Evolutionary conservation across 2,113 vertebrate genomes (phyloP).

Genomic region (Lampris incognitus): DNA sequence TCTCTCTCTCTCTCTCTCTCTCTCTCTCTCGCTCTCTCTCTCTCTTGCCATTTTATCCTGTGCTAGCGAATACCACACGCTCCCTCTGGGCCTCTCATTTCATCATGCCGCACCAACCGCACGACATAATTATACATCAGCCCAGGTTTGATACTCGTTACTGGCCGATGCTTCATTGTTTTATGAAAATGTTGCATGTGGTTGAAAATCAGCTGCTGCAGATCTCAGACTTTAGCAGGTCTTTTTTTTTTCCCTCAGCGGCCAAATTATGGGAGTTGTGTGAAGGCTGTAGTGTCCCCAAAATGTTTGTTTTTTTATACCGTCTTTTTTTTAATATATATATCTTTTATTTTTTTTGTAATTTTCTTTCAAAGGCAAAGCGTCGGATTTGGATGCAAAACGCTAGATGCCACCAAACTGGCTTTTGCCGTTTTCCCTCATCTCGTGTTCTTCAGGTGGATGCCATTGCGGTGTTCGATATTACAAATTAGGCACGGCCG

Average conservation of each 20-base stretch:
- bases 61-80: conserved; percentile 38
- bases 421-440: too few species aligned
- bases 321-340: too few species aligned
- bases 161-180: conserved; percentile 75
- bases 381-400: too few species aligned
- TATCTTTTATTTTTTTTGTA: too few species aligned
- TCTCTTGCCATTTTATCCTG: conserved; percentile 54
- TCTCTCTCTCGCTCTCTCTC: too few species aligned
- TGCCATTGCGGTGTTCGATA: too few species aligned
- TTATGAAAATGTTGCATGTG: conserved; percentile 61
- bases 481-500: too few species aligned
- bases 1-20: too few species aligned
- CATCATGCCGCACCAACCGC: conserved; percentile 58
- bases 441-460: too few species aligned
- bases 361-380: too few species aligned
- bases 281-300: neutral
- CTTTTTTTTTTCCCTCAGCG: neutral
- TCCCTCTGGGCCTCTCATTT: conserved; percentile 61
- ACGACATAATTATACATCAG: conserved; percentile 73
- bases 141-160: conserved; percentile 77
- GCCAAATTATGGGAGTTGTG: neutral
- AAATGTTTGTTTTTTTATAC: too few species aligned
- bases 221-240: neutral
- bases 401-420: too few species aligned
- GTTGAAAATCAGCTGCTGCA: conserved; percentile 52